Evolutionary conservation across 1,140 invertebrate species (phyloP).

Genomic region (Heliconius congener): DNA sequence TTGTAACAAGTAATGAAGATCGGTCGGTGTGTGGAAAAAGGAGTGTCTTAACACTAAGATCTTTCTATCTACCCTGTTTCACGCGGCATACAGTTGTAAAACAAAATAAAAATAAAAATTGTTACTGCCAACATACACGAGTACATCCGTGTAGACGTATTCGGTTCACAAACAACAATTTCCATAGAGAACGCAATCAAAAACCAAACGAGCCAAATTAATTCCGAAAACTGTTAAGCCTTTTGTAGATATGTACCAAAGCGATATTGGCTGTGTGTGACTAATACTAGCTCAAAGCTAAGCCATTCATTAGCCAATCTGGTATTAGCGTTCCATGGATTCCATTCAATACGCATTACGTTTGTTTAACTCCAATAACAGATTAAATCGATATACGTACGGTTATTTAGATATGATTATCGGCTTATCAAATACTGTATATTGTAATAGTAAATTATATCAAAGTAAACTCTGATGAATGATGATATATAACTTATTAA

Average conservation of each 20-base stretch:
- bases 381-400: slow-evolving; percentile 13
- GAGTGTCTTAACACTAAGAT: too few species aligned
- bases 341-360: slow-evolving; percentile 33
- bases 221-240: slow-evolving; percentile 33
- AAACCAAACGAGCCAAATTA: slow-evolving; percentile 27
- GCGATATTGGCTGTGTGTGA: slow-evolving; percentile 28
- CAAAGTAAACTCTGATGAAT: neutral
- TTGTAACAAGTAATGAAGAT: too few species aligned
- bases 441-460: neutral
- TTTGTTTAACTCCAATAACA: slow-evolving; percentile 29
- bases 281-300: slow-evolving; percentile 38
- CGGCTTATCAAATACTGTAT: neutral
- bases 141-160: neutral
- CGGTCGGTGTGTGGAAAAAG: too few species aligned
- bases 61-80: too few species aligned
- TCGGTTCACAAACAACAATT: neutral
- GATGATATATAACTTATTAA: neutral
- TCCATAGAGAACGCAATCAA: slow-evolving; percentile 23
- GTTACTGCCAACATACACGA: neutral
- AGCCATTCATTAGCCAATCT: slow-evolving; percentile 60
- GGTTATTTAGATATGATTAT: neutral
- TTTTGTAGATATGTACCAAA: slow-evolving; percentile 33
- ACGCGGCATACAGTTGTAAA: neutral
- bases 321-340: slow-evolving; percentile 43
- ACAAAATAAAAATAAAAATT: neutral